Percentiles rank a stretch among this genome's conserved stretches.
phyloP scores from a whole-genome alignment of 23 tunicate genomes.

The Trididemnum miniatum region DNA sequence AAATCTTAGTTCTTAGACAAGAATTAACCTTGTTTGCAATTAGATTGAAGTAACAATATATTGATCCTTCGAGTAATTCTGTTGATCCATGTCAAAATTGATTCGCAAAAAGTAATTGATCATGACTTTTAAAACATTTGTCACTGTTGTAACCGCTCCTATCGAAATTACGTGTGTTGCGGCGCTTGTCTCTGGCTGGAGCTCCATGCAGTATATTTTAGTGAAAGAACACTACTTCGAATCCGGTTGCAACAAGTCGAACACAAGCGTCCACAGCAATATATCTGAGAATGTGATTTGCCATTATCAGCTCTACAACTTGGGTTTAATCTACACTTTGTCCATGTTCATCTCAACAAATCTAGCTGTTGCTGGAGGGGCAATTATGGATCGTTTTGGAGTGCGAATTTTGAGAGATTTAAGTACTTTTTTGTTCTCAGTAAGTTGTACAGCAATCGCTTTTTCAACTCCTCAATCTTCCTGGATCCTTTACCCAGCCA shows the following conservation, averaged over 20 bases:
- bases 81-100: no score
- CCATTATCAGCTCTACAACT: not conserved
- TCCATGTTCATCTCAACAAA: not conserved
- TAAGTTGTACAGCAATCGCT: not conserved
- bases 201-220: not conserved
- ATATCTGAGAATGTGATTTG: not conserved
- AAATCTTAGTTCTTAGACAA: no score
- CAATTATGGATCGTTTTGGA: not conserved
- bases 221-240: not conserved
- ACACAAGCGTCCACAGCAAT: not conserved
- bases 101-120: no score
- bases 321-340: not conserved
- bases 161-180: not conserved
- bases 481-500: not conserved
- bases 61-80: no score
- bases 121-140: not conserved
- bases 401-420: not conserved
- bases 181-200: not conserved
- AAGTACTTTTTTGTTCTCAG: not conserved
- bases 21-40: no score
- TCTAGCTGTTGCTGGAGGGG: not conserved
- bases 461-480: not conserved
- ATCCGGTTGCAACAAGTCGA: not conserved
- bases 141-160: not conserved
- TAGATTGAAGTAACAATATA: no score